These are phyloP conservation scores for Drosophila merina DNA, from an alignment of 2,888 invertebrate genomes.

Conservation along the genomic window DNA sequence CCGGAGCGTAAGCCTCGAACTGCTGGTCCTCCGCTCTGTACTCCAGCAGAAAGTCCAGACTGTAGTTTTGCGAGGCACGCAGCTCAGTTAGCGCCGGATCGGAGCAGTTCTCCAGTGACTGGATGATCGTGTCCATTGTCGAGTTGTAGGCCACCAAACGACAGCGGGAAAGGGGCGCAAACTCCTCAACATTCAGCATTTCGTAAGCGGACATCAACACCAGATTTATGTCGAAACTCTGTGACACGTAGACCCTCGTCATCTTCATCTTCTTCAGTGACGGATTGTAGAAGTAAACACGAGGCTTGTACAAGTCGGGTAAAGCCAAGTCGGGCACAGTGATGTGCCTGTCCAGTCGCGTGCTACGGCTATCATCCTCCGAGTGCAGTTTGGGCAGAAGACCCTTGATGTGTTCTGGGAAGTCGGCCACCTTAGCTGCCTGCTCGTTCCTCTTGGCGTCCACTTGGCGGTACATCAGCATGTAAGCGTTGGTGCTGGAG, in stretches of 20 bases:
- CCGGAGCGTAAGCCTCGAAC: slow-evolving; percentile 87
- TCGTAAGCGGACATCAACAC: slow-evolving; percentile 86
- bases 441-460: slow-evolving; percentile 87
- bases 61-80: slow-evolving; percentile 60
- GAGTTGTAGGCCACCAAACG: slow-evolving; percentile 90
- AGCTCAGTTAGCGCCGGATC: slow-evolving; percentile 78
- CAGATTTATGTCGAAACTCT: slow-evolving; percentile 86
- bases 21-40: slow-evolving; percentile 86
- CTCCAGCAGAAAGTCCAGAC: slow-evolving; percentile 88
- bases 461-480: slow-evolving; percentile 94
- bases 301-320: slow-evolving; percentile 86
- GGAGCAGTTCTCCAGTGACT: slow-evolving; percentile 87
- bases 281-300: slow-evolving; percentile 88
- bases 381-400: slow-evolving; percentile 87
- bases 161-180: slow-evolving; percentile 87
- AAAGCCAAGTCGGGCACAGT: slow-evolving; percentile 85
- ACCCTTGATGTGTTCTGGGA: slow-evolving; percentile 90
- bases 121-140: slow-evolving; percentile 86
- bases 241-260: slow-evolving; percentile 86
- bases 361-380: slow-evolving; percentile 86
- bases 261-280: slow-evolving; percentile 85
- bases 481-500: slow-evolving; percentile 94
- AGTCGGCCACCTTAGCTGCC: slow-evolving; percentile 88
- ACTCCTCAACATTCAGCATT: slow-evolving; percentile 86
- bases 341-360: slow-evolving; percentile 79